Conservation (phyloP, 2,113 vertebrate species). For the Heloderma charlesbogerti region DNA sequence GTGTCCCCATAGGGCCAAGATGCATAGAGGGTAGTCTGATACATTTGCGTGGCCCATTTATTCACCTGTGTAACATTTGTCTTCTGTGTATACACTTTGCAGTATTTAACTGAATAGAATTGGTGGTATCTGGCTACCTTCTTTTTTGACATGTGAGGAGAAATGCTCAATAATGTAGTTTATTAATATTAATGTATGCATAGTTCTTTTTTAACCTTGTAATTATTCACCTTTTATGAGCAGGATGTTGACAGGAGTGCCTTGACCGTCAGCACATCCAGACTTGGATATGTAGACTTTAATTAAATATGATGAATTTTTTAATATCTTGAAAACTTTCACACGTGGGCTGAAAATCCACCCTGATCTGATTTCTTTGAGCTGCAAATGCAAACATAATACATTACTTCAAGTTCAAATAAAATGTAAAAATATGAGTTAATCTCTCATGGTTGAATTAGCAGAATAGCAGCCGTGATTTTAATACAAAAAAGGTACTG, state of each 20-base stretch:
- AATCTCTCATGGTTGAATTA: background rate
- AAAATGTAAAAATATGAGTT: constrained; percentile 10
- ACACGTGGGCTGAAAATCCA: constrained; percentile 30
- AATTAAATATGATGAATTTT: constrained; percentile 23
- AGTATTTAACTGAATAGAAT: background rate
- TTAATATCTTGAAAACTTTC: constrained; percentile 34
- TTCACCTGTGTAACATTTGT: background rate
- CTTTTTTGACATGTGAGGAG: background rate
- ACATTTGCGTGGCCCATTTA: background rate
- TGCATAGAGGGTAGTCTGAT: background rate
- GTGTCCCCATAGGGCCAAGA: background rate
- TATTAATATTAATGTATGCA: constrained; percentile 16
- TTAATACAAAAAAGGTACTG: background rate
- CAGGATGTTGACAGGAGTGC: background rate
- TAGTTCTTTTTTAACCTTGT: constrained; percentile 15
- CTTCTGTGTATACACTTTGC: background rate
- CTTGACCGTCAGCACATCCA: background rate
- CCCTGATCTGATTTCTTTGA: constrained; percentile 37
- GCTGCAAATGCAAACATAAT: constrained; percentile 38
- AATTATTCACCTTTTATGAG: constrained; percentile 20
- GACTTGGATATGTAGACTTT: constrained; percentile 3
- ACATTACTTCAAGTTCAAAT: background rate
- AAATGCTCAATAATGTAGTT: background rate
- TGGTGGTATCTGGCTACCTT: background rate
- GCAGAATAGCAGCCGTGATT: background rate